Conservation (phyloP, 2,113 vertebrate species). For the Poecilia latipinna region DNA sequence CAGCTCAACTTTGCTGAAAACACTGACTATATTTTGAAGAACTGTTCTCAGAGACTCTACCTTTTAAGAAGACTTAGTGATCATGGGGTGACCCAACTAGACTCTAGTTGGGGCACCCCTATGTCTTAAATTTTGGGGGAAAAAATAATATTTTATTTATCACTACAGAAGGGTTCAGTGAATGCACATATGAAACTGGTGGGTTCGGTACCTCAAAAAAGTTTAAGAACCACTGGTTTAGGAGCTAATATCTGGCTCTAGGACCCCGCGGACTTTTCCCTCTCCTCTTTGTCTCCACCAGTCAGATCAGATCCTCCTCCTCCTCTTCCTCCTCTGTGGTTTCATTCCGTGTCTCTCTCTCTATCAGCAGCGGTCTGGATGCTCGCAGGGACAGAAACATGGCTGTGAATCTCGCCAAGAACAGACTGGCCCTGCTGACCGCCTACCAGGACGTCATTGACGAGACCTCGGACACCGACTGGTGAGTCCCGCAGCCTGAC, state of each 20-base stretch:
- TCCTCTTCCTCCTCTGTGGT: conserved; percentile 16
- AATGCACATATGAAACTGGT: too few species aligned
- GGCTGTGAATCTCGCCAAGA: conserved; percentile 84
- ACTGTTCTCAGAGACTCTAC: too few species aligned
- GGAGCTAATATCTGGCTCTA: conserved; percentile 42
- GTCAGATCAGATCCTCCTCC: conserved; percentile 27
- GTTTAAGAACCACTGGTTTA: too few species aligned
- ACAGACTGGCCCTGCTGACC: conserved; percentile 82
- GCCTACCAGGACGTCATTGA: conserved; percentile 85
- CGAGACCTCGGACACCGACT: conserved; percentile 81
- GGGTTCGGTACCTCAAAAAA: too few species aligned
- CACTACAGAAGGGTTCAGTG: too few species aligned
- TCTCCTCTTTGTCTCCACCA: conserved; percentile 62
- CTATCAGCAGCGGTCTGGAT: conserved; percentile 76
- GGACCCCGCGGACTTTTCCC: conserved; percentile 45
- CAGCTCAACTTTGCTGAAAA: too few species aligned
- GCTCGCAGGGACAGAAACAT: conserved; percentile 77
- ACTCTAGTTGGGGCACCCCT: too few species aligned
- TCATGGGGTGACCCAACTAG: too few species aligned
- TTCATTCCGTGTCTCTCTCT: conserved; percentile 73
- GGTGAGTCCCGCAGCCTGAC: conserved; percentile 69
- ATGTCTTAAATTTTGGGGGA: too few species aligned
- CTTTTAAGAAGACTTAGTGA: too few species aligned
- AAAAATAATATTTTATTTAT: too few species aligned
- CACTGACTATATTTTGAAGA: too few species aligned